Conservation (phyloP, 2,888 invertebrate species). For the Pachydiplax longipennis region DNA sequence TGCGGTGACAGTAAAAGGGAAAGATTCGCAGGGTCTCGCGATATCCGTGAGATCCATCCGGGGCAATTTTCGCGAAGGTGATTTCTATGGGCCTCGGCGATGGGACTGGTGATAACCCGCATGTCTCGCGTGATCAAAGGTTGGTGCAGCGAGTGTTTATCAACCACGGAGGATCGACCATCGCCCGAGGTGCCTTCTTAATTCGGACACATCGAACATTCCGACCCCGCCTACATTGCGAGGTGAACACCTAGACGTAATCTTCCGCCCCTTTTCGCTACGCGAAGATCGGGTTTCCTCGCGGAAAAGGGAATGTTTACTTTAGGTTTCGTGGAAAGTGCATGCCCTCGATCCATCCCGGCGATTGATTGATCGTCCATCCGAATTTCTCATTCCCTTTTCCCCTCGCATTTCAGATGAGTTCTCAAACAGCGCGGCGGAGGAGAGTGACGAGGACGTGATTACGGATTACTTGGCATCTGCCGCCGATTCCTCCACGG, state of each 20-base stretch:
- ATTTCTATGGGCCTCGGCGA: neutral
- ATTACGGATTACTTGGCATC: slow-evolving; percentile 73
- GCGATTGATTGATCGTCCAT: neutral
- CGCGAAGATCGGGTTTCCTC: neutral
- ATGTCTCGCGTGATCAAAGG: neutral
- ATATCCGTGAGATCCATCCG: neutral
- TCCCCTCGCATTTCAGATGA: slow-evolving; percentile 46
- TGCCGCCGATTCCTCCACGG: slow-evolving; percentile 49
- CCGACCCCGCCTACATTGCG: slow-evolving; percentile 9
- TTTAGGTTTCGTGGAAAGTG: neutral
- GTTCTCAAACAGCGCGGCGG: slow-evolving; percentile 63
- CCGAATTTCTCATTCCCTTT: neutral
- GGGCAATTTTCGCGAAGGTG: neutral
- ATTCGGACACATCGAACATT: neutral
- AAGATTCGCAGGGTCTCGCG: neutral
- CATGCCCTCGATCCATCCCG: neutral
- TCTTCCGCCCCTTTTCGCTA: neutral
- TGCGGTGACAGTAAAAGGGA: neutral
- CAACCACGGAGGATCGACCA: neutral
- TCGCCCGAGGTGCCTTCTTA: neutral
- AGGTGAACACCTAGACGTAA: neutral
- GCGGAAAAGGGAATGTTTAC: neutral
- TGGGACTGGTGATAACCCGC: neutral
- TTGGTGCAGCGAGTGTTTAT: neutral
- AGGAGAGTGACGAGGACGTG: slow-evolving; percentile 82